phyloP scores from a whole-genome alignment of 2,888 invertebrate species.

The Phalera bucephala region DNA sequence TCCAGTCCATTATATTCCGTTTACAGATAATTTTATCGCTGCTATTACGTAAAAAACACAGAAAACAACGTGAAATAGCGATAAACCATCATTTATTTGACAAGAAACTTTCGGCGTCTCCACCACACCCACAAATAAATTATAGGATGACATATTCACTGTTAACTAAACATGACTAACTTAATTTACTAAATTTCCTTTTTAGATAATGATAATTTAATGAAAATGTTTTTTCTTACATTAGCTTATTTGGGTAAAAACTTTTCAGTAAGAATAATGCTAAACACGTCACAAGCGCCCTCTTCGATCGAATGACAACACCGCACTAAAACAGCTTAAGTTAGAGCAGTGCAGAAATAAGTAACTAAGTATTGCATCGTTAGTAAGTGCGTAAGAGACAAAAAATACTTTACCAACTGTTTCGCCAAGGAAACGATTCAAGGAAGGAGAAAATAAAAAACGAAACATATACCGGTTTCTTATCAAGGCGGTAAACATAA shows the following conservation, averaged over 20 bases:
- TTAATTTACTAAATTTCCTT: neutral
- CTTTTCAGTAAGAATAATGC: constrained; percentile 20
- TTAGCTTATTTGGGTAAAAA: constrained; percentile 2
- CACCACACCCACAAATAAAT: constrained; percentile 69
- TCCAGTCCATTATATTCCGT: constrained; percentile 7
- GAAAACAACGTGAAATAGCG: constrained; percentile 48
- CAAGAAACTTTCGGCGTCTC: constrained; percentile 52
- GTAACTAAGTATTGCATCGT: too few species aligned
- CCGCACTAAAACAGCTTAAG: constrained; percentile 57
- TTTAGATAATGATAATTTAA: neutral
- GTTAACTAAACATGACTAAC: neutral
- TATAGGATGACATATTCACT: constrained; percentile 35
- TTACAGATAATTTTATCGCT: constrained; percentile 15
- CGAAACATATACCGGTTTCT: constrained; percentile 53
- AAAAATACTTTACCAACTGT: constrained; percentile 12
- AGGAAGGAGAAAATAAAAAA: constrained; percentile 21
- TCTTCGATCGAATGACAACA: constrained; percentile 58
- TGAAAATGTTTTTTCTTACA: constrained; percentile 8
- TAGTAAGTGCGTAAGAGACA: constrained; percentile 45
- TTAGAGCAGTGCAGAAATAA: constrained; percentile 34
- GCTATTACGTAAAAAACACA: constrained; percentile 35
- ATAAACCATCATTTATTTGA: constrained; percentile 46
- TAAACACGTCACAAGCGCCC: constrained; percentile 48
- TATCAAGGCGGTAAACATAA: constrained; percentile 40
- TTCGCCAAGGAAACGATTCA: constrained; percentile 31